These are phyloP conservation scores for Homarus gammarus DNA, from an alignment of 2,888 invertebrate species.

Conservation along the genomic window DNA sequence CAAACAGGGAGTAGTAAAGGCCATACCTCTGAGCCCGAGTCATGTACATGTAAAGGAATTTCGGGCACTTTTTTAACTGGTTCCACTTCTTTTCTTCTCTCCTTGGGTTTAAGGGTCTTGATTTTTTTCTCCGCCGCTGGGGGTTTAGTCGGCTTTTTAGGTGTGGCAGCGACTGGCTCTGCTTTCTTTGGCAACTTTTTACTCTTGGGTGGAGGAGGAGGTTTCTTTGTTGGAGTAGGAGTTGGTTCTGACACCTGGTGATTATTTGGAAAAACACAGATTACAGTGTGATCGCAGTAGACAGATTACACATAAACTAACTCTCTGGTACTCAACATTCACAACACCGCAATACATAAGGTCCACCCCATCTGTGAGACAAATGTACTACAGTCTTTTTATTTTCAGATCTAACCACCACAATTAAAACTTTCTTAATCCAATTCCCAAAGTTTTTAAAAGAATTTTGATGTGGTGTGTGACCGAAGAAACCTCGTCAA, in stretches of 20 bases:
- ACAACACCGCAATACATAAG: too few species aligned
- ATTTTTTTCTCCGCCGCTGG: slow-evolving; percentile 13
- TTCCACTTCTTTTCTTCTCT: slow-evolving; percentile 55
- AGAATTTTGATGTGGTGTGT: too few species aligned
- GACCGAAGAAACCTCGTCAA: too few species aligned
- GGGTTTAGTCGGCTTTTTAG: slow-evolving; percentile 17
- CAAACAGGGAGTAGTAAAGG: neutral
- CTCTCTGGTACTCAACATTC: too few species aligned
- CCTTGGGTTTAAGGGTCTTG: slow-evolving; percentile 54
- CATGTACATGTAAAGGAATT: neutral
- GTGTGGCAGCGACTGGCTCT: slow-evolving; percentile 25
- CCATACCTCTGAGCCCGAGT: slow-evolving; percentile 55
- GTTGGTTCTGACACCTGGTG: neutral
- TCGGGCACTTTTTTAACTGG: neutral
- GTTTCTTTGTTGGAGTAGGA: neutral
- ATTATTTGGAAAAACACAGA: too few species aligned
- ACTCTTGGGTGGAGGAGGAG: slow-evolving; percentile 21
- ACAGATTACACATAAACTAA: too few species aligned
- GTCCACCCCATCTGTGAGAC: too few species aligned
- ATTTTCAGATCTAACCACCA: too few species aligned
- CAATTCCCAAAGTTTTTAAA: too few species aligned
- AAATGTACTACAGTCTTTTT: too few species aligned
- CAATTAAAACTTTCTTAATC: too few species aligned
- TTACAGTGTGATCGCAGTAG: too few species aligned
- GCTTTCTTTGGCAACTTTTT: slow-evolving; percentile 43